Evolutionary conservation across 2,888 invertebrate species (phyloP).

Genomic region (Dugesia japonica): DNA sequence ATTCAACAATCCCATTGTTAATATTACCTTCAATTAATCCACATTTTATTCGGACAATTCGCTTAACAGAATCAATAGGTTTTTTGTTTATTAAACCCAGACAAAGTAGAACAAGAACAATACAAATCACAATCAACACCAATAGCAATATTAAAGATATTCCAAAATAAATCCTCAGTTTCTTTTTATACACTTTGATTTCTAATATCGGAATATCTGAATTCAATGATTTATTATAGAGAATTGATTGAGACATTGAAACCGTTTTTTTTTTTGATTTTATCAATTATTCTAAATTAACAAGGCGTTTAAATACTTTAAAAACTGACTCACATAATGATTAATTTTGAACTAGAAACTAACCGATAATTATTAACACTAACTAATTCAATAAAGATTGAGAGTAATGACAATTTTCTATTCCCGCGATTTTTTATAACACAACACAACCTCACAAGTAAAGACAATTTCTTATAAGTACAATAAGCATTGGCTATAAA

Average conservation of each 20-base stretch:
- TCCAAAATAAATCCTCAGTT: not conserved
- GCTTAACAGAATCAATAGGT: not conserved
- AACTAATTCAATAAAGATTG: too few relatives aligned
- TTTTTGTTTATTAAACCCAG: not conserved
- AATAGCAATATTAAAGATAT: not conserved
- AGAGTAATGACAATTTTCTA: too few relatives aligned
- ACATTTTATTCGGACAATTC: not conserved
- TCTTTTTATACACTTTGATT: not conserved
- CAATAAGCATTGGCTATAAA: too few relatives aligned
- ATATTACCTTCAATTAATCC: conserved; percentile 21
- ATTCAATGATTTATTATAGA: not conserved
- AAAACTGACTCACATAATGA: not conserved
- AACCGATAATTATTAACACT: not conserved
- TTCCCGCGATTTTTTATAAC: too few relatives aligned
- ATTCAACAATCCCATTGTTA: conserved; percentile 21
- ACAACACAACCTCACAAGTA: too few relatives aligned
- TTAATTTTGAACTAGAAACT: not conserved
- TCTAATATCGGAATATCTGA: not conserved
- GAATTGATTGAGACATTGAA: not conserved
- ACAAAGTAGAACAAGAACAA: not conserved
- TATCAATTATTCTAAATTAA: not conserved
- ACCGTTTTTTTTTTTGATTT: not conserved
- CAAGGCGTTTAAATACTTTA: conserved; percentile 9
- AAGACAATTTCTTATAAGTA: too few relatives aligned
- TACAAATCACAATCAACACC: not conserved